Evolutionary conservation across 2,797 vertebrate species (phyloP), one percentile per base, ranked within the genome.

Genomic region (Hapalemur alaotrensis): DNA sequence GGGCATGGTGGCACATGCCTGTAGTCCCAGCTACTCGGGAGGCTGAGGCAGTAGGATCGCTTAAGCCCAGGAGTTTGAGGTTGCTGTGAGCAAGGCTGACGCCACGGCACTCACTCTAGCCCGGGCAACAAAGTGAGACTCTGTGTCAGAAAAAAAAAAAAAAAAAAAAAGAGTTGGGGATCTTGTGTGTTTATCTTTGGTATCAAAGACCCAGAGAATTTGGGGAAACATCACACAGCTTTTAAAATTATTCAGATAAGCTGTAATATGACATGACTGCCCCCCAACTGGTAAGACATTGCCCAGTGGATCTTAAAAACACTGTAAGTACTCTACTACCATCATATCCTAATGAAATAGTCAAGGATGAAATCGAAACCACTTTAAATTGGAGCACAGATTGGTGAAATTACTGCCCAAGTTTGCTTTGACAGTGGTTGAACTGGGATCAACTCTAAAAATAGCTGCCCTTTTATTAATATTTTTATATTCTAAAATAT

Each of bases 291-390:
- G 84, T 81, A 89, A 95, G 76, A 93, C 88, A 95, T 80, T 96
- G 69, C 78, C 94, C 70, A 90, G 7, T 96, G 61, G 70, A 80
- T 82, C 96, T 97, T 97, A 82, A 95, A 95, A 92, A 94, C 72
- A 79, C 81, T 91, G 79, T 88, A 94, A 87, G 43, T 89, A 63
- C 75, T 96, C 95, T 91, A 84, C 90, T 95, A 86, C 95, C 70
- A 73, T 93, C 84, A 78, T 93, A 96, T 91, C 50, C 65, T 96
- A 92, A 92, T 95, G 87, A 96, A 67, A 96, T 88, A 94, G 59
- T 89, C 48, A 86, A 65, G 84, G 96, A 92, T 93, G 61, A 95
- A 96, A 91, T 92, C 82, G 84, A 96, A 93, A 93, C 95, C 78
- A 54, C 43, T 96, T 96, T 95, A 80, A 95, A 93, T 95, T 85